Evolutionary conservation across 2,797 vertebrate species (phyloP).

Genomic region (Pangasius larnaudii): DNA sequence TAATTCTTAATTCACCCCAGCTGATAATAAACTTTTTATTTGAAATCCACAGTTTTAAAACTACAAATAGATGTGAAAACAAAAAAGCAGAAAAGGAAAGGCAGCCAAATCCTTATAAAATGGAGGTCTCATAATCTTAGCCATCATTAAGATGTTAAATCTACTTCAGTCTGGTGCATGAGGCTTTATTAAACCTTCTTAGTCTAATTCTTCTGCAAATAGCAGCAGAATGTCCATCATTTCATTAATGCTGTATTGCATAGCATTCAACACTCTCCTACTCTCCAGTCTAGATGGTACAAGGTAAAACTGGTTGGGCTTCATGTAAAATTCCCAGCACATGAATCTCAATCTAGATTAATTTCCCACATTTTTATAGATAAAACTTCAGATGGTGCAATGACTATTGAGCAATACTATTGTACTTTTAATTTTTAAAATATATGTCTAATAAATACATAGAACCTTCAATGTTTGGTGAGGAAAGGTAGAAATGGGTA

Average conservation of each 20-base stretch:
- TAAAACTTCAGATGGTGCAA: neutral
- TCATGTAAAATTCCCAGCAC: conserved; percentile 27
- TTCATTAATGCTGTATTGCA: conserved; percentile 62
- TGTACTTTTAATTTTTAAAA: neutral
- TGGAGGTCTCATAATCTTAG: conserved; percentile 64
- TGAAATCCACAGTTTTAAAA: conserved; percentile 10
- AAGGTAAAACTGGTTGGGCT: conserved; percentile 36
- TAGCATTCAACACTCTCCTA: conserved; percentile 62
- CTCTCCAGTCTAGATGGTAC: conserved; percentile 61
- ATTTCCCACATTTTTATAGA: conserved; percentile 2
- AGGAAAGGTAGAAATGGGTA: neutral
- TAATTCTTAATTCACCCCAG: neutral
- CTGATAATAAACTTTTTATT: neutral
- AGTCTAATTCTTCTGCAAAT: conserved; percentile 59
- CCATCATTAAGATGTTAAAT: conserved; percentile 71
- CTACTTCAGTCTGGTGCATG: conserved; percentile 54
- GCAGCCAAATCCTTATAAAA: conserved; percentile 42
- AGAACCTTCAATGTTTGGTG: neutral
- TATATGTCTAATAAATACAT: neutral
- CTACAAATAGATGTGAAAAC: conserved; percentile 16
- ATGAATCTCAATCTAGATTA: conserved; percentile 17
- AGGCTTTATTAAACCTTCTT: conserved; percentile 67
- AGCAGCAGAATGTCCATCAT: conserved; percentile 44
- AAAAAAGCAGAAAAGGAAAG: conserved; percentile 24
- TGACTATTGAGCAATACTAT: neutral